phyloP scores from a whole-genome alignment of 1,140 invertebrate genomes.

The Pararge aegeria region DNA sequence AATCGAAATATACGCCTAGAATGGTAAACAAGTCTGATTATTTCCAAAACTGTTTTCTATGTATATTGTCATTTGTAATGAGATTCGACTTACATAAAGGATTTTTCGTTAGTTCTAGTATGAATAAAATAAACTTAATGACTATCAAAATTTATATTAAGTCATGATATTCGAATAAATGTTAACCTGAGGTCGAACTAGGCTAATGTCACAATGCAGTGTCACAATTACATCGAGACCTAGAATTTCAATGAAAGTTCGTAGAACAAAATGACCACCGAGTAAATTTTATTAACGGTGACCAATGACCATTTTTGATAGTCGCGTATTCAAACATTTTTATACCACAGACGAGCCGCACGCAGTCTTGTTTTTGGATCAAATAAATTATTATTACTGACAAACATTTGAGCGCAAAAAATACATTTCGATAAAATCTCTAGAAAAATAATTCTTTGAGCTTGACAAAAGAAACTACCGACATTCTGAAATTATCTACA shows the following conservation, averaged over 20 bases:
- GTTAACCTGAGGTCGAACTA: conserved; percentile 33
- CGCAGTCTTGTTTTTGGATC: conserved; percentile 41
- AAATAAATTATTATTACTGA: conserved; percentile 14
- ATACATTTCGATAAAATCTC: conserved; percentile 10
- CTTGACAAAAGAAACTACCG: conserved; percentile 10
- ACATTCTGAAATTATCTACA: background rate
- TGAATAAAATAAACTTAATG: conserved; percentile 35
- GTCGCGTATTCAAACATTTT: conserved; percentile 24
- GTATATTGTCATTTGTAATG: conserved; percentile 53
- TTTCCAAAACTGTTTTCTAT: conserved; percentile 27
- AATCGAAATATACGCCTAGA: background rate
- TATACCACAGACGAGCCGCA: conserved; percentile 36
- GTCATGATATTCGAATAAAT: conserved; percentile 30
- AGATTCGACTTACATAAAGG: conserved; percentile 35
- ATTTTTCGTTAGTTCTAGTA: conserved; percentile 28
- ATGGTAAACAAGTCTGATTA: background rate
- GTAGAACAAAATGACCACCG: background rate
- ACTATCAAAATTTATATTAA: conserved; percentile 33
- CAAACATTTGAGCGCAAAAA: conserved; percentile 32
- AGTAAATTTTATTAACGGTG: background rate
- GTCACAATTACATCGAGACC: conserved; percentile 21
- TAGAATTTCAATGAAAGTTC: conserved; percentile 1
- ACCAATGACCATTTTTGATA: background rate
- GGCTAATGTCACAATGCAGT: conserved; percentile 28
- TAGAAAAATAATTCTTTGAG: conserved; percentile 20